Evolutionary conservation across 2,113 vertebrate genomes (phyloP).

Genomic region (Gasterosteus nipponicus): DNA sequence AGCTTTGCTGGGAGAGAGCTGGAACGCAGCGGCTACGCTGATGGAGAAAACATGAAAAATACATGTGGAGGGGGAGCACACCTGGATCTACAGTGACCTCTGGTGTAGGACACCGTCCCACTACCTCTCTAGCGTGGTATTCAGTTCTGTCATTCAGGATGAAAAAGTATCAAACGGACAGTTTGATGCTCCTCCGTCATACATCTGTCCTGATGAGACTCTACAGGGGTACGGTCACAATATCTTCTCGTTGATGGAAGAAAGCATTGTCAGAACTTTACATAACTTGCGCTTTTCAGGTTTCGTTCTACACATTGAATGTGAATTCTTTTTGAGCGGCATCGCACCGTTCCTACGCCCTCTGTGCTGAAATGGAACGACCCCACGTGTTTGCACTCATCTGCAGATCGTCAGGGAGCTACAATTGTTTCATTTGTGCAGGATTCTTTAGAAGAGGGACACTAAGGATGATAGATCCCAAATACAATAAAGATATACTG

Average conservation of each 20-base stretch:
- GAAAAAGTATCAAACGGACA: neutral
- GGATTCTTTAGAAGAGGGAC: neutral
- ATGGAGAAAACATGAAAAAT: neutral
- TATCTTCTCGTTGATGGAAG: too few species aligned
- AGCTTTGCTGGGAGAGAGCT: slow-evolving; percentile 31
- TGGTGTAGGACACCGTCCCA: neutral
- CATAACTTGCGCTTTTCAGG: neutral
- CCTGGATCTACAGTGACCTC: slow-evolving; percentile 20
- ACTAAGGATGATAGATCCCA: neutral
- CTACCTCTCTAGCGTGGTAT: neutral
- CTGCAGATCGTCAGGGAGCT: neutral
- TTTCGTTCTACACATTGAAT: neutral
- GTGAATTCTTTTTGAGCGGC: neutral
- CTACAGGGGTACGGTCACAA: neutral
- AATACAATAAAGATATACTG: neutral
- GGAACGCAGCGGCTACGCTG: slow-evolving; percentile 5
- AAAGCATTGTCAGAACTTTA: neutral
- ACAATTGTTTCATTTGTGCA: neutral
- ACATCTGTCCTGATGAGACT: too few species aligned
- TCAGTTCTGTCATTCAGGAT: neutral
- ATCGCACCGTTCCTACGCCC: neutral
- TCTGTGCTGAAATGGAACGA: neutral
- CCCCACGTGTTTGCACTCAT: neutral
- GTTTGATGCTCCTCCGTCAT: neutral
- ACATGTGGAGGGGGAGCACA: neutral